phyloP scores from a whole-genome alignment of 2,113 vertebrate species.

The Andinoacara biseriatus region DNA sequence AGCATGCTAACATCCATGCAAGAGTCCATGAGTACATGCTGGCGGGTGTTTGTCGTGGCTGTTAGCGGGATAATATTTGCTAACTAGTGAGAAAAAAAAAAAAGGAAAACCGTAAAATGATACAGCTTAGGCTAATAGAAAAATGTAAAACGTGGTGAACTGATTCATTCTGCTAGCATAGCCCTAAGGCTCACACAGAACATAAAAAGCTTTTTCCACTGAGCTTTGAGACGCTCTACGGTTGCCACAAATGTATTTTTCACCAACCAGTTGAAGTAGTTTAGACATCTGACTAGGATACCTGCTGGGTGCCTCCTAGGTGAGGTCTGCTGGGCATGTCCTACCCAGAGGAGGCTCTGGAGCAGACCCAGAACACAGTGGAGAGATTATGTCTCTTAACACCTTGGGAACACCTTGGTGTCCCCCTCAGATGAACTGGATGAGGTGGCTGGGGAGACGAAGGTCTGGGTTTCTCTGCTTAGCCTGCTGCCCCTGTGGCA shows the following conservation, averaged over 20 bases:
- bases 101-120: no score
- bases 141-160: neutral
- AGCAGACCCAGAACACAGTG: neutral
- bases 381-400: neutral
- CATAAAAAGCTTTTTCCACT: neutral
- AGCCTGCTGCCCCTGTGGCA: neutral
- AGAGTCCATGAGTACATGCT: neutral
- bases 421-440: neutral
- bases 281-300: neutral
- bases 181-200: neutral
- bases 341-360: accelerated
- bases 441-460: neutral
- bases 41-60: neutral
- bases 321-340: neutral
- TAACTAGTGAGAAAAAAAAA: no score
- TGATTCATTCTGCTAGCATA: neutral
- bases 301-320: neutral
- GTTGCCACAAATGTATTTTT: neutral
- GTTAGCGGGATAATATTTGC: no score
- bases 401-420: neutral
- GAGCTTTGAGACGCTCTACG: neutral
- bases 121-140: neutral
- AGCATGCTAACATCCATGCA: neutral
- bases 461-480: no score
- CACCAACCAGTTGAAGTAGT: neutral